These are phyloP conservation scores for Drosophila parabipectinata DNA, from an alignment of 1,140 invertebrate genomes.

Conservation along the genomic window DNA sequence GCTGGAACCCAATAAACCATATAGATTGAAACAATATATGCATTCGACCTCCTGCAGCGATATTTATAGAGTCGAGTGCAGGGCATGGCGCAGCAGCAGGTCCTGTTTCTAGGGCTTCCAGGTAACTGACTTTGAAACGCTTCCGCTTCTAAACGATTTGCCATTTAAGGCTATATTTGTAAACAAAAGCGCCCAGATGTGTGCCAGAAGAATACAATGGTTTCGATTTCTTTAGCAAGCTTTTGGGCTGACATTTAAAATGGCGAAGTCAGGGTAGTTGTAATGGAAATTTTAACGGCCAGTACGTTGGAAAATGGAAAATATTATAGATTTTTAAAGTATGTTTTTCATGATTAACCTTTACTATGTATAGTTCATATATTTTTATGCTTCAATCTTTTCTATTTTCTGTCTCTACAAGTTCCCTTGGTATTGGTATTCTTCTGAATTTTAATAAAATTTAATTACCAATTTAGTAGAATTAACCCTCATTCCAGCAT, in stretches of 20 bases:
- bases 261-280: background rate
- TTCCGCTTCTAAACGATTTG: slow-evolving; percentile 9
- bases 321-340: too few relatives aligned
- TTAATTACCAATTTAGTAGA: background rate
- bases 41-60: slow-evolving; percentile 21
- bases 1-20: background rate
- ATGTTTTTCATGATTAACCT: too few relatives aligned
- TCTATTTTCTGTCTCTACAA: background rate
- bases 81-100: slow-evolving; percentile 16
- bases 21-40: background rate
- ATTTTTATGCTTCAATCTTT: background rate
- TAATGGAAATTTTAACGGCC: background rate
- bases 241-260: slow-evolving; percentile 44
- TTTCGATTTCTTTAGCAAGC: slow-evolving; percentile 29
- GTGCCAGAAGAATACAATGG: background rate
- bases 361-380: too few relatives aligned
- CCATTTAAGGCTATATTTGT: slow-evolving; percentile 14
- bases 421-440: too few relatives aligned
- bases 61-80: slow-evolving; percentile 45
- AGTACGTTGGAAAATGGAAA: too few relatives aligned
- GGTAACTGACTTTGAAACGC: slow-evolving; percentile 19
- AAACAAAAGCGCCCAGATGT: slow-evolving; percentile 4
- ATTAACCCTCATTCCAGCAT: background rate
- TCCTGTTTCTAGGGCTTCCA: slow-evolving; percentile 12
- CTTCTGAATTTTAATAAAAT: background rate